Percentiles rank a stretch among this genome's conserved stretches.
Evolutionary conservation across 64 coral and sea anemone species (phyloP).

Genomic region (Trachythela sp.): DNA sequence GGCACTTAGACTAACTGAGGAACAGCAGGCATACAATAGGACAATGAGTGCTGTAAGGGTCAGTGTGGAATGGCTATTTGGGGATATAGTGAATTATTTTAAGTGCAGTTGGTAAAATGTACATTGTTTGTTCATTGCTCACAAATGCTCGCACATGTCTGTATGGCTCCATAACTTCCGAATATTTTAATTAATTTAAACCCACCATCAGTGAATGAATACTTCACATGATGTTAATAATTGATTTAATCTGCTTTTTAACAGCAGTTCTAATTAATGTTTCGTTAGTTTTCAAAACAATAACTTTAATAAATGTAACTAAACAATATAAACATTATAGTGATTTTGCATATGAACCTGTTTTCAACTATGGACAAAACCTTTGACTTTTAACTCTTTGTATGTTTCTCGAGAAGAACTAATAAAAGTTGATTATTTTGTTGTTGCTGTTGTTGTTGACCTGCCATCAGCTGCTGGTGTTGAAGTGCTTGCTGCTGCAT

Average conservation of each 20-base stretch:
- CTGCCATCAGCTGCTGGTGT: background rate
- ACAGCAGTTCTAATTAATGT: background rate
- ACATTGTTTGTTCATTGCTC: background rate
- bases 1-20: too few species aligned
- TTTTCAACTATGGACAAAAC: too few species aligned
- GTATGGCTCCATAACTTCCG: background rate
- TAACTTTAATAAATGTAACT: background rate
- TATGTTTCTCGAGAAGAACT: background rate
- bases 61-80: background rate
- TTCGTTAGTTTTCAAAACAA: background rate
- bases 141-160: constrained; percentile 1
- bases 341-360: background rate
- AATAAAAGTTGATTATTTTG: background rate
- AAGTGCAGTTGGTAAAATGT: too few species aligned
- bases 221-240: background rate
- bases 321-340: background rate
- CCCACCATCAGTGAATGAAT: background rate
- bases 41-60: background rate
- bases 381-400: background rate
- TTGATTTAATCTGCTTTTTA: background rate
- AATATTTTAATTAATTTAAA: background rate
- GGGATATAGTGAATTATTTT: background rate
- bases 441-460: background rate
- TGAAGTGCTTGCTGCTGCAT: too few species aligned
- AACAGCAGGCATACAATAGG: background rate